Percentiles rank a stretch among this genome's conserved stretches.
These are phyloP conservation scores for Anhinga anhinga DNA, from an alignment of 2,113 vertebrate species.

Conservation along the genomic window DNA sequence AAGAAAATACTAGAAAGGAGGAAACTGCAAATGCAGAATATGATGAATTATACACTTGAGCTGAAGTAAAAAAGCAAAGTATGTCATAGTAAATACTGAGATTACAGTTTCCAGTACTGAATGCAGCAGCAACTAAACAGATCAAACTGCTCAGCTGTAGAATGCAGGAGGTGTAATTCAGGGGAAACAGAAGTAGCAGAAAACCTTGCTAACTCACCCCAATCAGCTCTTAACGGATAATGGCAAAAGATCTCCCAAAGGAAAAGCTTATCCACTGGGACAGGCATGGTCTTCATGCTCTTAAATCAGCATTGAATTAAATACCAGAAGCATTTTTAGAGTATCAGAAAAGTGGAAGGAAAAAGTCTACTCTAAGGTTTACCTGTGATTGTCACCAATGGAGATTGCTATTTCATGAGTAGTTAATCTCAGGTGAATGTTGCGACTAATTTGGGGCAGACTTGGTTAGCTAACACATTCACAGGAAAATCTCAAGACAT, in stretches of 20 bases:
- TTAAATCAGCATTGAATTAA: background rate
- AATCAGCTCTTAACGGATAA: background rate
- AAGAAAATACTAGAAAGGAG: background rate
- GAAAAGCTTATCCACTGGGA: background rate
- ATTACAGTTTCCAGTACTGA: background rate
- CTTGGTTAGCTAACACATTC: background rate
- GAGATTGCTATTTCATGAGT: background rate
- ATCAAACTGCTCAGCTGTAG: background rate
- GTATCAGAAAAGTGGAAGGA: background rate
- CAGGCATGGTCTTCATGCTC: background rate
- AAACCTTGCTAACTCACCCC: background rate
- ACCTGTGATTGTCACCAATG: background rate
- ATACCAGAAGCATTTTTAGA: background rate
- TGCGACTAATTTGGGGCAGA: background rate
- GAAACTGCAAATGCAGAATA: background rate
- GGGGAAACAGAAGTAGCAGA: background rate
- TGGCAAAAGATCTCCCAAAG: background rate
- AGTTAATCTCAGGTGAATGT: background rate
- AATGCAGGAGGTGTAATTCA: background rate
- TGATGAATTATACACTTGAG: background rate
- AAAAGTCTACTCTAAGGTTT: background rate
- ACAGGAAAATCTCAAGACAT: background rate
- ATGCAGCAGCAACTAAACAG: background rate
- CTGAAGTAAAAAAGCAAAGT: background rate
- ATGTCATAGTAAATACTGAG: background rate